Evolutionary conservation across 2,113 vertebrate genomes (phyloP).

Genomic region (Bungarus multicinctus): DNA sequence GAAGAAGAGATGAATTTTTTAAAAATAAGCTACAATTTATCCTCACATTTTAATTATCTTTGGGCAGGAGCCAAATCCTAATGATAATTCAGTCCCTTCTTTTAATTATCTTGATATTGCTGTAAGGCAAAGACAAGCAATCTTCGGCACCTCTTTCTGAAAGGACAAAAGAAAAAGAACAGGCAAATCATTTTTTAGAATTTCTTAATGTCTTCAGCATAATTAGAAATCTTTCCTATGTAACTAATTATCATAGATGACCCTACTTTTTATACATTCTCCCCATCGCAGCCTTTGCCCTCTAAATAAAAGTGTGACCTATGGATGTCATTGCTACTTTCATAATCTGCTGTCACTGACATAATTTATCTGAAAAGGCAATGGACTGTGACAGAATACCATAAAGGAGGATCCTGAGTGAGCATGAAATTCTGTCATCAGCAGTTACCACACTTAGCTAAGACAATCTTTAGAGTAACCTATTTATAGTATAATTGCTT

Average conservation of each 20-base stretch:
- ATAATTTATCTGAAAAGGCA: conserved; percentile 1
- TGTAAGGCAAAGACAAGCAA: background rate
- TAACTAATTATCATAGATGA: conserved; percentile 33
- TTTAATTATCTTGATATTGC: background rate
- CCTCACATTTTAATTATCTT: background rate
- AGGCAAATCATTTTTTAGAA: background rate
- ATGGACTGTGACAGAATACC: background rate
- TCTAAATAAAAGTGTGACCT: conserved; percentile 37
- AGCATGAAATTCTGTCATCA: conserved; percentile 41
- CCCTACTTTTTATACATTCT: conserved; percentile 46
- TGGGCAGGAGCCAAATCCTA: background rate
- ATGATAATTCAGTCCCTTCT: background rate
- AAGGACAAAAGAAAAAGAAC: conserved; percentile 9
- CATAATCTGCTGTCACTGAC: conserved; percentile 16
- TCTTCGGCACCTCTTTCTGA: background rate
- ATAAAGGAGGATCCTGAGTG: conserved; percentile 24
- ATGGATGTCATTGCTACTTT: conserved; percentile 21
- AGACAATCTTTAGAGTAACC: conserved; percentile 7
- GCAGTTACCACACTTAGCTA: conserved; percentile 29
- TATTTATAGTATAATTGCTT: conserved; percentile 25
- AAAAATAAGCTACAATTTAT: background rate
- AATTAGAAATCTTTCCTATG: conserved; percentile 35
- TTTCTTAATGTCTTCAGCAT: conserved; percentile 3
- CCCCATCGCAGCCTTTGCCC: conserved; percentile 26
- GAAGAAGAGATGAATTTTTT: background rate